phyloP scores from a whole-genome alignment of 2,888 invertebrate species.

The Sicus ferrugineus region DNA sequence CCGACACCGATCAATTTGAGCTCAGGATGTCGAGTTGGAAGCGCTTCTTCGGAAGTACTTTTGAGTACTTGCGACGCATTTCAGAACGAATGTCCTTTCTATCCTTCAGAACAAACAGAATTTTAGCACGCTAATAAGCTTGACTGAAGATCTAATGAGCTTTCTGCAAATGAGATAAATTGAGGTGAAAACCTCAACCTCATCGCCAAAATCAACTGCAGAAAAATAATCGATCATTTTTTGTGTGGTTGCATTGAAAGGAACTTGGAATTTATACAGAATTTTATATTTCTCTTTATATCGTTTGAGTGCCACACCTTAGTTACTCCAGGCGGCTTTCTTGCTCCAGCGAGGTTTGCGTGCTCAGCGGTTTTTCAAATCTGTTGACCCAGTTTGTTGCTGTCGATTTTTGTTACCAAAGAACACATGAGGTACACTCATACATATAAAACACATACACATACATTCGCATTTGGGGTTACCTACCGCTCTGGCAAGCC shows the following conservation, averaged over 20 bases:
- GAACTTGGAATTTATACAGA: too few species aligned
- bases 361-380: conserved; percentile 4
- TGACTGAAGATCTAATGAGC: too few species aligned
- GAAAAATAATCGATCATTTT: too few species aligned
- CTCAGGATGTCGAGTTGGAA: not conserved
- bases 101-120: not conserved
- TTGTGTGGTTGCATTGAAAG: too few species aligned
- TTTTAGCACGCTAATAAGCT: too few species aligned
- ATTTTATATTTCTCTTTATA: too few species aligned
- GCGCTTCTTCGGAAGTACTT: not conserved
- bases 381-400: not conserved
- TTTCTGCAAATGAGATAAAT: not conserved
- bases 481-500: too few species aligned
- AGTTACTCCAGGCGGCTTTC: not conserved
- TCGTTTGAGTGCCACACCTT: not conserved
- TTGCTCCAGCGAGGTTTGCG: not conserved
- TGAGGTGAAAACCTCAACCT: not conserved
- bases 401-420: too few species aligned
- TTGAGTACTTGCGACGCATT: not conserved
- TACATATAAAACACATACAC: not conserved
- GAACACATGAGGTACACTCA: not conserved
- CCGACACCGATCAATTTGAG: not conserved
- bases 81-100: not conserved
- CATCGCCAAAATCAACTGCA: not conserved
- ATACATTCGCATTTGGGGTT: too few species aligned